A percentile compares a stretch with the other conserved stretches of the same genome.
phyloP scores from a whole-genome alignment of 2,888 invertebrate genomes.

The Elaeidobius kamerunicus region DNA sequence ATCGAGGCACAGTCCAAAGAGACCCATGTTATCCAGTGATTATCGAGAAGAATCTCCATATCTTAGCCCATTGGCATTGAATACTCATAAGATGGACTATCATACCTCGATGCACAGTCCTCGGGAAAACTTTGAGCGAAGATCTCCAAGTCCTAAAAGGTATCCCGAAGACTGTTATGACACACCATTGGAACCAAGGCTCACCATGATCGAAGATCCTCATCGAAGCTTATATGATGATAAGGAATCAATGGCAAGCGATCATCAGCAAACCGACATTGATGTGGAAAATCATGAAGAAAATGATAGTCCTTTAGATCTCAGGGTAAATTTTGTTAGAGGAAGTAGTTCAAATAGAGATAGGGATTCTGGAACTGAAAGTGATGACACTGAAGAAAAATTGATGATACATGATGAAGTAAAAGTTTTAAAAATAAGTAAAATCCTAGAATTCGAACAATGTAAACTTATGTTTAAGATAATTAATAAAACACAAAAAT shows the following conservation, averaged over 20 bases:
- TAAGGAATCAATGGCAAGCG: constrained; percentile 6
- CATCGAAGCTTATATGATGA: constrained; percentile 2
- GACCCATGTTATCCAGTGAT: constrained; percentile 4
- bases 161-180: background rate
- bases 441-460: no score
- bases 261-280: constrained; percentile 26
- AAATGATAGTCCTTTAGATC: constrained; percentile 68
- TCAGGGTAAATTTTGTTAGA: constrained; percentile 55
- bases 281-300: constrained; percentile 32
- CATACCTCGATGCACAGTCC: background rate
- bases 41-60: constrained; percentile 12
- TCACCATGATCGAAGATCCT: constrained; percentile 1
- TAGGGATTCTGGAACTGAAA: constrained; percentile 70
- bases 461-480: no score
- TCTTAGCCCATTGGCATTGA: constrained; percentile 1
- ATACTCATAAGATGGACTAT: constrained; percentile 6
- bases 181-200: constrained; percentile 2
- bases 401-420: constrained; percentile 55
- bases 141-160: background rate
- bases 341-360: constrained; percentile 11
- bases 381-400: constrained; percentile 72
- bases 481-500: no score
- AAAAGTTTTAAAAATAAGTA: no score
- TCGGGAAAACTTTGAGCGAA: background rate
- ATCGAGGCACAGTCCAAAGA: constrained; percentile 3